Percentiles rank a stretch among this genome's conserved stretches.
These are phyloP conservation scores for Eretmocerus hayati DNA, from an alignment of 2,888 invertebrate genomes.

Conservation along the genomic window DNA sequence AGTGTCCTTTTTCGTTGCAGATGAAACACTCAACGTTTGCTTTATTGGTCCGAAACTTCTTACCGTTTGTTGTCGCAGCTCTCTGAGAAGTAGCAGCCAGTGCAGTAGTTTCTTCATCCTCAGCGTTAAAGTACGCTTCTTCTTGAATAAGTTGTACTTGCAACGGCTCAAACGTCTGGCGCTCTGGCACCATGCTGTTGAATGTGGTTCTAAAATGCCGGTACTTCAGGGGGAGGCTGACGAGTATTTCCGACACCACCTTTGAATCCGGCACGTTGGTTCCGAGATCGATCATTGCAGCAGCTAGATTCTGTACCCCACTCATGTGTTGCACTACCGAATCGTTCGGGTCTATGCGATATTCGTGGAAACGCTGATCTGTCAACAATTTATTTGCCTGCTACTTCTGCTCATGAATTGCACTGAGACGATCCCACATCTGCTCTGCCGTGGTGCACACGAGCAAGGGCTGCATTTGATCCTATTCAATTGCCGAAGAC, in stretches of 20 bases:
- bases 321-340: conserved; percentile 25
- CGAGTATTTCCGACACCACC: conserved; percentile 26
- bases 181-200: conserved; percentile 12
- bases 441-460: conserved; percentile 23
- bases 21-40: conserved; percentile 5
- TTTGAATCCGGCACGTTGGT: conserved; percentile 18
- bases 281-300: conserved; percentile 24
- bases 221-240: conserved; percentile 20
- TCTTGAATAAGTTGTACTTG: conserved; percentile 23
- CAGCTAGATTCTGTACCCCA: conserved; percentile 24
- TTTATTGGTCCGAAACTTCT: no score
- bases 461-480: conserved; percentile 23
- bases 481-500: conserved; percentile 22
- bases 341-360: conserved; percentile 23
- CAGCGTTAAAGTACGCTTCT: conserved; percentile 14
- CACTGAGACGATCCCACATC: conserved; percentile 25
- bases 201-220: conserved; percentile 19
- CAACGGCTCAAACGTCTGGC: conserved; percentile 21
- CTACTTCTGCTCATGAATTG: conserved; percentile 28
- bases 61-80: no score
- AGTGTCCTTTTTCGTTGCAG: conserved; percentile 14
- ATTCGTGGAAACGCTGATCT: conserved; percentile 23
- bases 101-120: conserved; percentile 2
- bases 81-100: conserved; percentile 8
- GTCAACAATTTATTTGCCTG: conserved; percentile 26